phyloP scores from a whole-genome alignment of 2,888 invertebrate genomes.

The Sialis fuliginosa region DNA sequence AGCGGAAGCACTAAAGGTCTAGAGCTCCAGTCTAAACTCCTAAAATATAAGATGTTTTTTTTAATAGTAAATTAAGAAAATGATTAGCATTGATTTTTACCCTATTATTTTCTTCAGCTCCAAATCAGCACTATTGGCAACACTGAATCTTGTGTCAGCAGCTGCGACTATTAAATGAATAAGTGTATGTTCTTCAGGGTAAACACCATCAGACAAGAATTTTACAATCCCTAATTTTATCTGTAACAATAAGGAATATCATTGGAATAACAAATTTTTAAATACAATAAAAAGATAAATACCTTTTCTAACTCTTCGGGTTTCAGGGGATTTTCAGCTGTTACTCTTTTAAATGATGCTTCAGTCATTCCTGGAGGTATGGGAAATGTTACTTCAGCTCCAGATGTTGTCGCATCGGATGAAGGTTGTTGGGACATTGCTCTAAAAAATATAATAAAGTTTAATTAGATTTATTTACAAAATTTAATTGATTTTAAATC shows the following conservation, averaged over 20 bases:
- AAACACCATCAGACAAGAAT: slow-evolving; percentile 62
- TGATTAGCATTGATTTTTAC: slow-evolving; percentile 21
- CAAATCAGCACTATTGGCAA: slow-evolving; percentile 73
- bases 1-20: slow-evolving; percentile 50
- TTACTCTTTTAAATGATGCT: slow-evolving; percentile 57
- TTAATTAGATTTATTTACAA: not conserved
- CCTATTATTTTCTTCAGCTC: slow-evolving; percentile 63
- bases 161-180: slow-evolving; percentile 69
- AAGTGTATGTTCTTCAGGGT: slow-evolving; percentile 54
- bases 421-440: slow-evolving; percentile 17
- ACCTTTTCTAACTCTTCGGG: slow-evolving; percentile 72
- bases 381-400: slow-evolving; percentile 20
- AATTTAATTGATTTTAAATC: not conserved
- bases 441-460: slow-evolving; percentile 13
- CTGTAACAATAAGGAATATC: slow-evolving; percentile 19
- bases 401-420: slow-evolving; percentile 12
- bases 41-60: slow-evolving; percentile 21
- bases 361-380: slow-evolving; percentile 65
- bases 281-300: slow-evolving; percentile 7
- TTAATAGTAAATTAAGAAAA: not conserved
- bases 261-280: not conserved
- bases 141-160: slow-evolving; percentile 75
- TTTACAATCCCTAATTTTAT: slow-evolving; percentile 64
- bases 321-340: slow-evolving; percentile 48
- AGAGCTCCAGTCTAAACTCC: slow-evolving; percentile 62